Conservation (phyloP, 2,113 vertebrate genomes). For the Coregonus clupeaformis region DNA sequence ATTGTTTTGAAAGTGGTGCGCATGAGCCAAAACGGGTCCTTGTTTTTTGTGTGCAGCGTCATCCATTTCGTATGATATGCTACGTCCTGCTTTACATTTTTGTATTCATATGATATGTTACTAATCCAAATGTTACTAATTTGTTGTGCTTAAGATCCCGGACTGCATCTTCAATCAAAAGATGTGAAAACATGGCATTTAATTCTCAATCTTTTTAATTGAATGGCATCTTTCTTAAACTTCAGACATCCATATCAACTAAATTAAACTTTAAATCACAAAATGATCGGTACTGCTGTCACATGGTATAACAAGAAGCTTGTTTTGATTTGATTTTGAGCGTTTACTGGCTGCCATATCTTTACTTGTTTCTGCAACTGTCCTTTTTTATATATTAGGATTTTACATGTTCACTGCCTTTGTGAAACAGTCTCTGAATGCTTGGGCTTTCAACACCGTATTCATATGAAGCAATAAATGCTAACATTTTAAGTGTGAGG, state of each 20-base stretch:
- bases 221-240: neutral
- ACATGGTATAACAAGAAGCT: constrained; percentile 1
- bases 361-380: constrained; percentile 81
- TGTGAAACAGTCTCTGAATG: constrained; percentile 87
- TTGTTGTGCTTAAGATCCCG: no score
- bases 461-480: constrained; percentile 99
- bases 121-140: no score
- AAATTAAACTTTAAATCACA: neutral
- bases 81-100: no score
- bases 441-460: constrained; percentile 94
- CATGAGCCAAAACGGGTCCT: no score
- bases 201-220: neutral
- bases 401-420: constrained; percentile 94
- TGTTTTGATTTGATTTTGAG: neutral
- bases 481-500: constrained; percentile 77
- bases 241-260: neutral
- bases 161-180: neutral
- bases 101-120: no score
- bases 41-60: no score
- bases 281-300: constrained; percentile 18
- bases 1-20: no score
- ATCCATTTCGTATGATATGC: no score
- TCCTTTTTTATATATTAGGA: constrained; percentile 94
- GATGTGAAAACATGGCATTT: neutral
- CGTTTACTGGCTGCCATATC: neutral